Evolutionary conservation across 2,113 vertebrate genomes (phyloP).

Genomic region (Limnothrissa miodon): DNA sequence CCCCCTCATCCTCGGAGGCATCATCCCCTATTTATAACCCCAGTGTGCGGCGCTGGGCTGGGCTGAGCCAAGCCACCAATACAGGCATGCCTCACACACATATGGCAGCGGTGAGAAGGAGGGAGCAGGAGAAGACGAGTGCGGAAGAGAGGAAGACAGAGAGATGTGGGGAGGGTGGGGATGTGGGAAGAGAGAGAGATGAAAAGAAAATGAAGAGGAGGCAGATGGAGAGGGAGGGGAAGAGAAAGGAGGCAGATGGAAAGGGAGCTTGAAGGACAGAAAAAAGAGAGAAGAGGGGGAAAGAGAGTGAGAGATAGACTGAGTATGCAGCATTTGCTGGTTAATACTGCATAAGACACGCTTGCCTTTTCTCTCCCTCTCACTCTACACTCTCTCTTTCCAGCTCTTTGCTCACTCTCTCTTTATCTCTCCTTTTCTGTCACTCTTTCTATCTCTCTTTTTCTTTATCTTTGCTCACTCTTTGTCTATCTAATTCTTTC

Average conservation of each 20-base stretch:
- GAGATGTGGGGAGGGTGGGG: constrained; percentile 9
- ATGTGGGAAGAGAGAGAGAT: not conserved
- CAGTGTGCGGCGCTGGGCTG: constrained; percentile 31
- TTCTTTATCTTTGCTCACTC: not conserved
- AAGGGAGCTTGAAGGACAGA: constrained; percentile 27
- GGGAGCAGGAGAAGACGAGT: constrained; percentile 14
- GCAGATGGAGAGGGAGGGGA: constrained; percentile 36
- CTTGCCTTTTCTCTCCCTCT: constrained; percentile 14
- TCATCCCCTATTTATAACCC: constrained; percentile 20
- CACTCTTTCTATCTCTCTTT: no score
- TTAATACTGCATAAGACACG: constrained; percentile 63
- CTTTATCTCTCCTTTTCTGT: constrained; percentile 15
- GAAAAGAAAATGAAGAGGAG: not conserved
- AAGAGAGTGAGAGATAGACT: constrained; percentile 11
- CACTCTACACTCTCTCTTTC: no score
- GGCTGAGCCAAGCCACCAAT: not conserved
- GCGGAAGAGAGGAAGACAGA: constrained; percentile 45
- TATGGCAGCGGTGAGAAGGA: constrained; percentile 12
- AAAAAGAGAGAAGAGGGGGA: constrained; percentile 35
- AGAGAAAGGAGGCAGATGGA: constrained; percentile 44
- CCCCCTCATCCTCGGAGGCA: constrained; percentile 15
- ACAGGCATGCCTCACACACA: constrained; percentile 21
- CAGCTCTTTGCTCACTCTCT: constrained; percentile 35
- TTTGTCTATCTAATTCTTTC: constrained; percentile 27
- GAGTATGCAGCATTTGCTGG: constrained; percentile 38